Base-by-base conservation (phyloP, 2,797 vertebrate genomes). In the Oceanodroma leucorhoa region DNA sequence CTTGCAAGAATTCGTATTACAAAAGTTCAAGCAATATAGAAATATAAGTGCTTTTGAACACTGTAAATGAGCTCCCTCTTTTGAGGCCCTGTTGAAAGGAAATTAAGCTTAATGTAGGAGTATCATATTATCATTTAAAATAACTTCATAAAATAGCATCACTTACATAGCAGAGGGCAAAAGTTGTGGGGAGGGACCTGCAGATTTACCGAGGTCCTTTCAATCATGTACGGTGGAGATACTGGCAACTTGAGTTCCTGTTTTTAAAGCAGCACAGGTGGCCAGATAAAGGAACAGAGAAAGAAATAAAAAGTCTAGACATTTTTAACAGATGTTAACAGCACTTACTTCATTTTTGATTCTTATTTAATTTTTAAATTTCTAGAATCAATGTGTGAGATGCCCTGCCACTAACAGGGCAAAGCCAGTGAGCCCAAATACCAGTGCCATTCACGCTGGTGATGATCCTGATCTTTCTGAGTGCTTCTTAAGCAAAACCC, bases 191-290 rank as follows among this genome's bases (percentile, higher is more conserved):
- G 81, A 87, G 50, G 32, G 36, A 8, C 24, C 38, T 69, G 23
- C 38, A 84, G 65, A 91, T 96, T 86, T 96, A 95, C 41, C 7
- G 6, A 90, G 77, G 69, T 94, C 89, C 60, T 66, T 87, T 97
- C 87, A 75, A 51, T 70, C 3, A 1, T 69, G 50, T 67, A 36
- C 2, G 12, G 43, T 84, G 75, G 78, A 93, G 84, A 72, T 67
- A 91, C 93, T 8, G 3, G 92, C 71, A 95, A 50, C 77, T 83
- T 15, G 41, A 96, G 46, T 95, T 95, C 86, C 86, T 83, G 83
- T 87, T 95, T 95, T 96, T 91, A 94, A 93, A 97, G 85, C 73
- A 96, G 43, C 69, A 94, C 65, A 92, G 89, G 93, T 89, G 75
- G 83, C 69, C 87, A 90, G 94, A 94, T 84, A 97, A 94, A 94